Conservation (phyloP, 2,888 invertebrate species). For the Drosophila suboccidentalis region DNA sequence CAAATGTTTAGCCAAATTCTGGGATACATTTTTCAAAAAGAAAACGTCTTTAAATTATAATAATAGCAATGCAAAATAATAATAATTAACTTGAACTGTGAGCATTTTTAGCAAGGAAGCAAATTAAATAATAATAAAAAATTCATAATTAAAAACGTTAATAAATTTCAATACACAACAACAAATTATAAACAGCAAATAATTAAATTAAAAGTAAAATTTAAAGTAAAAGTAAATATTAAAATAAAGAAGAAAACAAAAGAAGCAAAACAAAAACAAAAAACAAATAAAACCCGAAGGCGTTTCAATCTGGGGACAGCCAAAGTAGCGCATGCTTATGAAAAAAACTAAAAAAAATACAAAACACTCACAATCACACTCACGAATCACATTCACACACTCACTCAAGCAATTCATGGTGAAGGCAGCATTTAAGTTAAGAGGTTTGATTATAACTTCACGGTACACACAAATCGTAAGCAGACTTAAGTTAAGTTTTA, state of each 20-base stretch:
- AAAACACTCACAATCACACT: neutral
- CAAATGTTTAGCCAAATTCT: slow-evolving; percentile 71
- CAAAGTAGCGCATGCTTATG: slow-evolving; percentile 19
- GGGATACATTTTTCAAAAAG: slow-evolving; percentile 30
- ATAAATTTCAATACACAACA: slow-evolving; percentile 40
- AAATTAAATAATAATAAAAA: slow-evolving; percentile 3
- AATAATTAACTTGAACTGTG: slow-evolving; percentile 31
- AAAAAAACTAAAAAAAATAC: neutral
- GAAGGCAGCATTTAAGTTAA: slow-evolving; percentile 65
- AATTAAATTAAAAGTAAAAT: slow-evolving; percentile 32
- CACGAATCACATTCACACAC: slow-evolving; percentile 17
- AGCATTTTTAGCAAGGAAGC: slow-evolving; percentile 58
- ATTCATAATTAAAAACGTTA: slow-evolving; percentile 37
- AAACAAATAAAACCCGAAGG: slow-evolving; percentile 53
- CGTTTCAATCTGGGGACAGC: slow-evolving; percentile 64
- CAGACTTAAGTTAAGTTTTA: slow-evolving; percentile 18
- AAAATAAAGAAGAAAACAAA: slow-evolving; percentile 45
- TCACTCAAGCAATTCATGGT: slow-evolving; percentile 48
- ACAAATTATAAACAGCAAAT: slow-evolving; percentile 51
- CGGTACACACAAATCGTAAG: slow-evolving; percentile 56
- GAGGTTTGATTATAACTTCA: slow-evolving; percentile 49
- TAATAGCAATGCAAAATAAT: neutral
- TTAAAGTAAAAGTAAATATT: slow-evolving; percentile 26
- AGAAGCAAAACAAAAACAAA: slow-evolving; percentile 51
- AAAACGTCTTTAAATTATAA: slow-evolving; percentile 6